Evolutionary conservation across 1,140 invertebrate species (phyloP), one percentile per base, ranked within the genome.

Genomic region (Adoxophyes honmai): DNA sequence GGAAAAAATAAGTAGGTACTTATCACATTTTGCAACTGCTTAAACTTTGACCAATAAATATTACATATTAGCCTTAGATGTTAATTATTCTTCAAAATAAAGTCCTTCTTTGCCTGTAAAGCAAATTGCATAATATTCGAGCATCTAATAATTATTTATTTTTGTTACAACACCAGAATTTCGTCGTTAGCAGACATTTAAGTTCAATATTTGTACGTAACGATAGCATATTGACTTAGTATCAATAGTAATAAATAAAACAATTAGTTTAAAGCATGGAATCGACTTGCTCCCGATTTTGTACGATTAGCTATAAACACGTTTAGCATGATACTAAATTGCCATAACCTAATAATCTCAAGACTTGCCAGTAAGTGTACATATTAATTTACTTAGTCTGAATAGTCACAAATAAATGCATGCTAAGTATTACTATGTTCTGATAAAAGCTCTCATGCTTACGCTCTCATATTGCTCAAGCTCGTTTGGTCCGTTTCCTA

Each of bases 241-340:
- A 33, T 10, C 21, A 6, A 28, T 48, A 42, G 39, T 16, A 48
- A 48, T 28, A 39, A 39, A 28, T 28, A 39, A 39, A 28, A 39
- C n/a, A n/a, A 48, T 21, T 14, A n/a, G 10, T 48, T 21, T 33
- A 48, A 48, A 48, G 42, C 42, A 48, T 48, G n/a, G 42, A 48
- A 48, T 21, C 57, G 55, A 60, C 33, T 70, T 72, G 66, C 64
- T 72, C 69, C 69, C 69, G 18, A 60, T 61, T 71, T 71, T 68
- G 65, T 68, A 68, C 60, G 60, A 60, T 48, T 52, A n/a, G n/a
- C n/a, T n/a, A n/a, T n/a, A n/a, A n/a, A 63, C 39, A 55, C 61
- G 48, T 55, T 34, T 38, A 55, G 48, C 42, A 48, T 48, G 10
- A n/a, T 28, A 33, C 1, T 28, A 28, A 28, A 28, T 28, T 28